Evolutionary conservation across 2,888 invertebrate genomes (phyloP), one percentile per base, ranked within the genome.

Genomic region (Phalera bucephala): DNA sequence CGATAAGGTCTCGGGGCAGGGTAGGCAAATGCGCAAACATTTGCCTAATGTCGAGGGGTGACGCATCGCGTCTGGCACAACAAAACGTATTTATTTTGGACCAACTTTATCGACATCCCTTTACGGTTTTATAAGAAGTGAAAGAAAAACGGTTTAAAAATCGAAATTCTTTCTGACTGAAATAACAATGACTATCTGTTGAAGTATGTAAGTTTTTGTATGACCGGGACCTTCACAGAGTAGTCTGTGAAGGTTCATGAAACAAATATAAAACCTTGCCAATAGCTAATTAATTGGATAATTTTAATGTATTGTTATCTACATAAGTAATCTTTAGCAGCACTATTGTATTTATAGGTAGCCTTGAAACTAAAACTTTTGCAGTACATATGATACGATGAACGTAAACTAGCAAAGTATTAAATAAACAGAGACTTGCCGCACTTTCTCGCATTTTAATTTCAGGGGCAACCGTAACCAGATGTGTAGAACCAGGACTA

Each of bases 11-110:
- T 56, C 56, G 42, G 39, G 52, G 57, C 46, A 43, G 49, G 47
- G 54, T 44, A 44, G 53, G 48, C 46, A 58, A 44, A 43, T 43
- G 58, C 35, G 50, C 61, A 73, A 79, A 79, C 71, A 73, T 80
- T 79, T 71, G 66, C 41, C 25, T 33, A 62, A 55, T 52, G 64
- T 61, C 64, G 49, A 48, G 52, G 42, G 33, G 58, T 65, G 67
- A 70, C 66, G 66, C 58, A 68, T 69, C 53, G 51, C 45, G 37
- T 54, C 45, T 46, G 35, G 45, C 40, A 44, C 47, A 52, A 64
- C 53, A 61, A 45, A 47, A 33, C 34, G 43, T 52, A 57, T 51
- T 55, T 47, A 42, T 37, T 35, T 45, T 46, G 36, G 58, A 49
- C 53, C 40, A 42, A 47, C 49, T 49, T 54, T 52, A 51, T 17